Percentiles rank a stretch among this genome's conserved stretches.
phyloP scores from a whole-genome alignment of 2,888 invertebrate species.

The Conomelus anceps region DNA sequence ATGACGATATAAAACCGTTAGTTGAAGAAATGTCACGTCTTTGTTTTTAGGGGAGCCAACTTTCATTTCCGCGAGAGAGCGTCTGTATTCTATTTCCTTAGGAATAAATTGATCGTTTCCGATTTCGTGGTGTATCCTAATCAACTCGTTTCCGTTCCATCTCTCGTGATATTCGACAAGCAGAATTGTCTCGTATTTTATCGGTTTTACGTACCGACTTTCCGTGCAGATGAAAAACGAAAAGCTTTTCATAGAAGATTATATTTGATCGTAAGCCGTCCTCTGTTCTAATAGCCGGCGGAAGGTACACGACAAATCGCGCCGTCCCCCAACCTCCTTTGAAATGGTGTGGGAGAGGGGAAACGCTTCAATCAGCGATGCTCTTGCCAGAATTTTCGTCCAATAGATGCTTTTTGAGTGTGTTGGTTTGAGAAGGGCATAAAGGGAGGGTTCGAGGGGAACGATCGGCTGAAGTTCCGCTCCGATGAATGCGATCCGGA shows the following conservation, averaged over 20 bases:
- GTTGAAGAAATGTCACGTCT: background rate
- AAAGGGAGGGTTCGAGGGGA: background rate
- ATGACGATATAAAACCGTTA: no score
- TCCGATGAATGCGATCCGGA: background rate
- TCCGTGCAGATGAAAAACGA: background rate
- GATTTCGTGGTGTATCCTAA: background rate
- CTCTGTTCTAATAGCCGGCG: background rate
- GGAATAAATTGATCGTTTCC: background rate
- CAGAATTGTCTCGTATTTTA: background rate
- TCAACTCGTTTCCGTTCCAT: background rate
- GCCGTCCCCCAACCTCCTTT: background rate
- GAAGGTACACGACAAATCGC: background rate
- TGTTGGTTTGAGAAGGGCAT: background rate
- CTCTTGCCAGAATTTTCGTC: background rate
- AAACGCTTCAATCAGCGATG: background rate
- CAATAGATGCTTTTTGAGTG: background rate
- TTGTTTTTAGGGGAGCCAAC: background rate
- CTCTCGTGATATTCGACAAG: background rate
- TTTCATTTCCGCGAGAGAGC: background rate
- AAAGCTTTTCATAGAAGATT: background rate
- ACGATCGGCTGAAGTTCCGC: background rate
- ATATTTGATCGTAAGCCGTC: background rate
- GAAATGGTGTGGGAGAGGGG: background rate
- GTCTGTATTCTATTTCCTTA: background rate
- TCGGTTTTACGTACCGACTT: background rate